Conservation (phyloP, 2,113 vertebrate genomes). For the Antennarius striatus region DNA sequence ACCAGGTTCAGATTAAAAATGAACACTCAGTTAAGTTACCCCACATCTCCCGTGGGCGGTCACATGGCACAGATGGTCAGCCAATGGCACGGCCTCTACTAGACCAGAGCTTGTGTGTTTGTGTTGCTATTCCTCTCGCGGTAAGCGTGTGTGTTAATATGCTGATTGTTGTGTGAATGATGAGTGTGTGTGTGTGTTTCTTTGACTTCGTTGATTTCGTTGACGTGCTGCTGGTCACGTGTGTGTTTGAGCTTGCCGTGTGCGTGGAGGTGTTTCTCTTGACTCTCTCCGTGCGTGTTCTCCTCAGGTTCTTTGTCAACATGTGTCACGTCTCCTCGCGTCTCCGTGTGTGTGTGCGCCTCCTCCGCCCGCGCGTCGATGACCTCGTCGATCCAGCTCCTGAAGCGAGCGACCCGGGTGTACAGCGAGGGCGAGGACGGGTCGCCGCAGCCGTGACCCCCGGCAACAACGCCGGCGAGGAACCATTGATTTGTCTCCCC, state of each 20-base stretch:
- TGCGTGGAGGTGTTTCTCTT: neutral
- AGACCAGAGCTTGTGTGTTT: constrained; percentile 48
- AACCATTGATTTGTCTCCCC: constrained; percentile 83
- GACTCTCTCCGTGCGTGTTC: constrained; percentile 10
- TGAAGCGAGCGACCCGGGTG: constrained; percentile 86
- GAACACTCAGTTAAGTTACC: constrained; percentile 42
- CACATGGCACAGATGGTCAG: constrained; percentile 69
- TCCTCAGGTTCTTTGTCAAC: neutral
- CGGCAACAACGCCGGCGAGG: constrained; percentile 86
- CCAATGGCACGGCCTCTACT: constrained; percentile 49
- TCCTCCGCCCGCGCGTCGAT: constrained; percentile 9
- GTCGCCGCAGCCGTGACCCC: constrained; percentile 87
- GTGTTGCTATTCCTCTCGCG: constrained; percentile 13
- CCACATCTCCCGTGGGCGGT: constrained; percentile 30
- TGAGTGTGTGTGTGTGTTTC: constrained; percentile 20
- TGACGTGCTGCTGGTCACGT: constrained; percentile 24
- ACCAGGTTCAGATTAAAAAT: constrained; percentile 33
- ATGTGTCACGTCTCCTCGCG: constrained; percentile 22
- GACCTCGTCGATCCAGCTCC: constrained; percentile 87
- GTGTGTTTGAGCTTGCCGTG: constrained; percentile 30
- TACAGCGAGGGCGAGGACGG: constrained; percentile 87
- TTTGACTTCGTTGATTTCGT: constrained; percentile 49
- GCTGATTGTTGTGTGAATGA: constrained; percentile 32
- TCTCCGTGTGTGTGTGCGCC: neutral
- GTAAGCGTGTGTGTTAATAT: constrained; percentile 32